Conservation (phyloP, 2,797 vertebrate genomes). For the Chaetophractus vellerosus region DNA sequence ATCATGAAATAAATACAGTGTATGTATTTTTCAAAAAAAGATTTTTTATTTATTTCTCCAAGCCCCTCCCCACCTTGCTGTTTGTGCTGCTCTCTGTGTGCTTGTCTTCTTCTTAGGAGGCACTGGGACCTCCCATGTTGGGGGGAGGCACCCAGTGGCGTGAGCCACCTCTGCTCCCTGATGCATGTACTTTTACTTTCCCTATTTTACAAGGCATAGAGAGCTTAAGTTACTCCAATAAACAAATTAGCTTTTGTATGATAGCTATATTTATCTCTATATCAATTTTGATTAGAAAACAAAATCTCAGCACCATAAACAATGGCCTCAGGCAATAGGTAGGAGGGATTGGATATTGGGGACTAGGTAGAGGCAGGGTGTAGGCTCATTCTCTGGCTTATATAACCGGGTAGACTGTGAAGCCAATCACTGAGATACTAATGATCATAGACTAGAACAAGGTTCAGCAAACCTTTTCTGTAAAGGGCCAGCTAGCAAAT, state of each 20-base stretch:
- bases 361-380: background rate
- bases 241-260: background rate
- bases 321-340: background rate
- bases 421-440: background rate
- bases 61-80: no score
- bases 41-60: no score
- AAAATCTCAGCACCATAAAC: background rate
- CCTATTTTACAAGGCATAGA: background rate
- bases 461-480: background rate
- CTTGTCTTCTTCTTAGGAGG: no score
- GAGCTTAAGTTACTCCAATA: background rate
- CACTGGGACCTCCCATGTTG: no score
- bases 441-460: background rate
- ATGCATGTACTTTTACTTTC: background rate
- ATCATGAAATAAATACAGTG: background rate
- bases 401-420: background rate
- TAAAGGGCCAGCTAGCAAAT: background rate
- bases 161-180: no score
- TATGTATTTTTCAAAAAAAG: no score
- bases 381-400: background rate
- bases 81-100: no score
- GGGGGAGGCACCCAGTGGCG: no score
- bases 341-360: background rate
- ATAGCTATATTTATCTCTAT: background rate
- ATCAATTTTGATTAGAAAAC: background rate